phyloP scores from a whole-genome alignment of 2,797 vertebrate species.

The Tapirus indicus region DNA sequence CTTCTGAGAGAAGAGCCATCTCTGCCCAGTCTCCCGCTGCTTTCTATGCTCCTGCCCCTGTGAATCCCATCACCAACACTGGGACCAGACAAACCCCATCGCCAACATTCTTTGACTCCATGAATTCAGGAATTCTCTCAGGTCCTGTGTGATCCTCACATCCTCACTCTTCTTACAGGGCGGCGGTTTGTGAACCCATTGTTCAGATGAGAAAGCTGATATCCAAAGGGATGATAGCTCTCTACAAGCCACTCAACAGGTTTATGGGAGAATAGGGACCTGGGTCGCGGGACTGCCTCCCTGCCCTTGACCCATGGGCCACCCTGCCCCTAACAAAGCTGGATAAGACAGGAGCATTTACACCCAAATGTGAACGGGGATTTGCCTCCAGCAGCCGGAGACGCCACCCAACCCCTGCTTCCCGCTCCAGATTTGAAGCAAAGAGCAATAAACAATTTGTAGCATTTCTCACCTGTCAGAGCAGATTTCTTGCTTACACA shows the following conservation, averaged over 20 bases:
- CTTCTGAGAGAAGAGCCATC: not conserved
- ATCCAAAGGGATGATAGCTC: not conserved
- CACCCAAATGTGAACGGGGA: not conserved
- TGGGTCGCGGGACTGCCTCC: not conserved
- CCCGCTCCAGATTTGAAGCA: slow-evolving; percentile 46
- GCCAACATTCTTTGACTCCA: not conserved
- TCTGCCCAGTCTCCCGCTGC: not conserved
- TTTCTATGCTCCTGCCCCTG: no score
- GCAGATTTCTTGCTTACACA: slow-evolving; percentile 73
- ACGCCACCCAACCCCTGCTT: not conserved
- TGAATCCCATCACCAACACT: not conserved
- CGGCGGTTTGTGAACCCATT: not conserved
- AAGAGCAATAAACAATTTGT: slow-evolving; percentile 72
- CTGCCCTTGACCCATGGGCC: not conserved
- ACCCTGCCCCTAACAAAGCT: not conserved
- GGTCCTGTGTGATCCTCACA: not conserved
- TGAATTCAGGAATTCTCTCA: not conserved
- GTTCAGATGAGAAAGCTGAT: not conserved
- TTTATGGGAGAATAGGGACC: not conserved
- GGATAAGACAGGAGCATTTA: not conserved
- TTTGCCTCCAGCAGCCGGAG: not conserved
- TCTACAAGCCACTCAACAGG: not conserved
- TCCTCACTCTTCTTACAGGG: not conserved
- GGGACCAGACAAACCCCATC: not conserved
- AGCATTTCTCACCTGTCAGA: slow-evolving; percentile 49